A percentile compares a stretch with the other conserved stretches of the same genome.
Evolutionary conservation across 2,888 invertebrate genomes (phyloP).

Genomic region (Melinopterus prodromus): DNA sequence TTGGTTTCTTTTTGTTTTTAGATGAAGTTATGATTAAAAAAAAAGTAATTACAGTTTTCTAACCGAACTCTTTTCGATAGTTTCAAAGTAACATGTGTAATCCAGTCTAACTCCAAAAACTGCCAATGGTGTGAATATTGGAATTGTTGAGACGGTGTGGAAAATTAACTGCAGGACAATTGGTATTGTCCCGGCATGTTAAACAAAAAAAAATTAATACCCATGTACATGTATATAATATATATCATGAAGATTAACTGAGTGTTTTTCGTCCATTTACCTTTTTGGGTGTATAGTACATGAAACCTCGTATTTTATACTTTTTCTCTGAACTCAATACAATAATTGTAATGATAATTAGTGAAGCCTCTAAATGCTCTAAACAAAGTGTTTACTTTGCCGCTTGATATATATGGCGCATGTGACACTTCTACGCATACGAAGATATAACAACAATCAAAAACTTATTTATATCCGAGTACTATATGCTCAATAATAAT

Average conservation of each 20-base stretch:
- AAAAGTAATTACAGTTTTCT: neutral
- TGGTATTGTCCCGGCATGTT: constrained; percentile 31
- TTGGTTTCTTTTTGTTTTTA: constrained; percentile 13
- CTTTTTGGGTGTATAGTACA: constrained; percentile 58
- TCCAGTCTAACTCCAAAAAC: constrained; percentile 58
- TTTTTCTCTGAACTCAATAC: constrained; percentile 10
- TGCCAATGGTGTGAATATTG: constrained; percentile 54
- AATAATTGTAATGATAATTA: neutral
- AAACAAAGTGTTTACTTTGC: constrained; percentile 20
- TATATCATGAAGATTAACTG: constrained; percentile 53
- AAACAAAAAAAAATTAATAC: constrained; percentile 29
- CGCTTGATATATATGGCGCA: too few relatives aligned
- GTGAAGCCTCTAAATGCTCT: constrained; percentile 5
- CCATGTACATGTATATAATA: constrained; percentile 44
- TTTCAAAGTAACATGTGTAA: neutral
- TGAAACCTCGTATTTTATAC: constrained; percentile 24
- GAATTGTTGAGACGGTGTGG: constrained; percentile 26
- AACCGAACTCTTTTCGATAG: neutral
- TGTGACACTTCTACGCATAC: too few relatives aligned
- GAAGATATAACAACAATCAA: constrained; percentile 27
- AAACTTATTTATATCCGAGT: constrained; percentile 41
- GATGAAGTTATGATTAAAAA: constrained; percentile 8
- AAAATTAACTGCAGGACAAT: constrained; percentile 27
- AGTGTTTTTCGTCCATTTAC: constrained; percentile 60
- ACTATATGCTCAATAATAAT: constrained; percentile 58